Evolutionary conservation across 2,113 vertebrate species (phyloP).

Genomic region (Nematolebias whitei): DNA sequence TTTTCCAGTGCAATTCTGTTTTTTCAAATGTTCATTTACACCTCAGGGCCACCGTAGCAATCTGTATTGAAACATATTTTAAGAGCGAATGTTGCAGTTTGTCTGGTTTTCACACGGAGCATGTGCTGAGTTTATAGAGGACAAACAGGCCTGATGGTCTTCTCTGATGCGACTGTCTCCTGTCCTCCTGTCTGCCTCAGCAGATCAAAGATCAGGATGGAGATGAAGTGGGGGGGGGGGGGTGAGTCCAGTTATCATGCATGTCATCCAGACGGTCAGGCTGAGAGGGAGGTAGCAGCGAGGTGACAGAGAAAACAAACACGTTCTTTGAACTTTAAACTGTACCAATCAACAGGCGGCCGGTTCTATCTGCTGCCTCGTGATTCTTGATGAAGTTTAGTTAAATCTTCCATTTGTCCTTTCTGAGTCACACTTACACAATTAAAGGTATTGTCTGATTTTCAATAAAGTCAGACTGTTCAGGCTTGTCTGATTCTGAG

Average conservation of each 20-base stretch:
- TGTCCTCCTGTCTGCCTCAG: slow-evolving; percentile 8
- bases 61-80: too few species aligned
- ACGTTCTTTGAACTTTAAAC: slow-evolving; percentile 39
- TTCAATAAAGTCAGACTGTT: too few species aligned
- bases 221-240: slow-evolving; percentile 26
- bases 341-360: slow-evolving; percentile 8
- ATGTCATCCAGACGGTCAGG: slow-evolving; percentile 13
- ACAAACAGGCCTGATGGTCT: neutral
- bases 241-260: neutral
- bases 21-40: too few species aligned
- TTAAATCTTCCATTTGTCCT: neutral
- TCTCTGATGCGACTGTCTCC: slow-evolving; percentile 1
- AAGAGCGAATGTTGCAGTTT: too few species aligned
- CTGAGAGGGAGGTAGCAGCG: neutral
- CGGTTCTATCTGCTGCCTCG: slow-evolving; percentile 3
- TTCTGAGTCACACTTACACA: neutral
- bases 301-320: slow-evolving; percentile 21
- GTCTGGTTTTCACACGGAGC: neutral
- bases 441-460: too few species aligned
- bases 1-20: too few species aligned
- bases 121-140: slow-evolving; percentile 2
- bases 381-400: neutral
- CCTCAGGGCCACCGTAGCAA: too few species aligned
- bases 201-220: slow-evolving; percentile 34
- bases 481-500: too few species aligned